phyloP scores from a whole-genome alignment of 2,888 invertebrate species.

The Auanema freiburgensis region DNA sequence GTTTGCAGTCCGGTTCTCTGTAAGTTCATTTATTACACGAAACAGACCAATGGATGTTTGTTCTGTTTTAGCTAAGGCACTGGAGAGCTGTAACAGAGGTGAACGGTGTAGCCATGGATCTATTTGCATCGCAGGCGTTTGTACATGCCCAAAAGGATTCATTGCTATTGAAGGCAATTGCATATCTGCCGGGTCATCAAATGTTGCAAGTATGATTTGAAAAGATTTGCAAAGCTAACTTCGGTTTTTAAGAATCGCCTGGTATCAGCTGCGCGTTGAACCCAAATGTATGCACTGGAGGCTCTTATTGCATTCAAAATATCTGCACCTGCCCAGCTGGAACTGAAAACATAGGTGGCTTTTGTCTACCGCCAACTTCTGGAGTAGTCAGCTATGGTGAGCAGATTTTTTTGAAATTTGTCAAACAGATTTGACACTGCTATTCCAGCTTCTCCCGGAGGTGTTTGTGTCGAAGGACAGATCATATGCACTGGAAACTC shows the following conservation, averaged over 20 bases:
- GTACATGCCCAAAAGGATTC: slow-evolving; percentile 22
- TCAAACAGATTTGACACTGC: too few relatives aligned
- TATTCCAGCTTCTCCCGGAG: slow-evolving; percentile 52
- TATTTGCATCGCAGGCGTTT: slow-evolving; percentile 17
- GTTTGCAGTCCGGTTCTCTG: slow-evolving; percentile 19
- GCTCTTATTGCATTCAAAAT: slow-evolving; percentile 30
- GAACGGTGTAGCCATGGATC: slow-evolving; percentile 18
- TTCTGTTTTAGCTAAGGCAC: slow-evolving; percentile 12
- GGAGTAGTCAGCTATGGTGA: slow-evolving; percentile 15
- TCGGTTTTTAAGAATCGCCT: slow-evolving; percentile 16
- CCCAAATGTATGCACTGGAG: slow-evolving; percentile 32
- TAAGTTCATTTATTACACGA: background rate
- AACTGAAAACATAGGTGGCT: slow-evolving; percentile 14
- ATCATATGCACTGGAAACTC: slow-evolving; percentile 57
- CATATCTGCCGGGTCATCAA: slow-evolving; percentile 5
- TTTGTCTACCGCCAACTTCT: slow-evolving; percentile 8
- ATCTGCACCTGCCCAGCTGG: slow-evolving; percentile 36
- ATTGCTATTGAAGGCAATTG: slow-evolving; percentile 17
- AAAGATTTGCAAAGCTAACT: background rate
- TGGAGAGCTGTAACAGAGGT: slow-evolving; percentile 9
- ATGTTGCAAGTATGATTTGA: slow-evolving; percentile 12
- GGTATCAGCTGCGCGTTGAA: slow-evolving; percentile 22
- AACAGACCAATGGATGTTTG: background rate
- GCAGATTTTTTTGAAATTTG: background rate
- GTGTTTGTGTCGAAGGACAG: slow-evolving; percentile 38